A percentile compares a stretch with the other conserved stretches of the same genome.
phyloP scores from a whole-genome alignment of 2,113 vertebrate species.

The Trematomus loennbergii region DNA sequence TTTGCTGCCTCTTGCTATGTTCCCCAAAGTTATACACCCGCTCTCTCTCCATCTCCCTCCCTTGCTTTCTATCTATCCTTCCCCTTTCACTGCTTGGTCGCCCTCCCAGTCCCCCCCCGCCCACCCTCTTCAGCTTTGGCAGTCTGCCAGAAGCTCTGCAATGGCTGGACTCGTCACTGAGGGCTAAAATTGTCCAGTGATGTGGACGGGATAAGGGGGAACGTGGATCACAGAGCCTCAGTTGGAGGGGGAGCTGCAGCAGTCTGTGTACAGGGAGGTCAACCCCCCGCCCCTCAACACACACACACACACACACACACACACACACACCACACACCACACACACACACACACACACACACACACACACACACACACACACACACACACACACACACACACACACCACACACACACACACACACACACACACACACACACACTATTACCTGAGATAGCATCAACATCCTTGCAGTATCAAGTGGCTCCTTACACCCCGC shows the following conservation, averaged over 20 bases:
- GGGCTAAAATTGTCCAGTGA: conserved; percentile 78
- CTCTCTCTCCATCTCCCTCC: conserved; percentile 54
- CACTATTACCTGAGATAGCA: conserved; percentile 40
- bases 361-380: no score
- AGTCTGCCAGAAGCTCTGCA: conserved; percentile 68
- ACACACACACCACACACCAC: not conserved
- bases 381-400: not conserved
- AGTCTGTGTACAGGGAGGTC: conserved; percentile 56
- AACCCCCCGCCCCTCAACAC: not conserved
- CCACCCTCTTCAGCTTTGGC: conserved; percentile 66
- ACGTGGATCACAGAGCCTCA: conserved; percentile 54
- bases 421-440: not conserved
- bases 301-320: no score
- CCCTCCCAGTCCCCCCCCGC: conserved; percentile 43
- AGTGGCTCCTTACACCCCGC: conserved; percentile 15
- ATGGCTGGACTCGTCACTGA: conserved; percentile 57
- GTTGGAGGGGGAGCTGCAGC: conserved; percentile 11
- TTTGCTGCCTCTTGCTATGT: conserved; percentile 56
- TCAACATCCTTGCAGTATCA: conserved; percentile 36
- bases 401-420: no score
- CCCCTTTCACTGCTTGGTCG: conserved; percentile 49
- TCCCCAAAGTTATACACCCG: conserved; percentile 68
- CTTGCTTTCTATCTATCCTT: conserved; percentile 48
- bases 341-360: not conserved
- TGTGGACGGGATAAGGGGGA: conserved; percentile 63